phyloP scores from a whole-genome alignment of 2,888 invertebrate species.

The Machimus atricapillus region DNA sequence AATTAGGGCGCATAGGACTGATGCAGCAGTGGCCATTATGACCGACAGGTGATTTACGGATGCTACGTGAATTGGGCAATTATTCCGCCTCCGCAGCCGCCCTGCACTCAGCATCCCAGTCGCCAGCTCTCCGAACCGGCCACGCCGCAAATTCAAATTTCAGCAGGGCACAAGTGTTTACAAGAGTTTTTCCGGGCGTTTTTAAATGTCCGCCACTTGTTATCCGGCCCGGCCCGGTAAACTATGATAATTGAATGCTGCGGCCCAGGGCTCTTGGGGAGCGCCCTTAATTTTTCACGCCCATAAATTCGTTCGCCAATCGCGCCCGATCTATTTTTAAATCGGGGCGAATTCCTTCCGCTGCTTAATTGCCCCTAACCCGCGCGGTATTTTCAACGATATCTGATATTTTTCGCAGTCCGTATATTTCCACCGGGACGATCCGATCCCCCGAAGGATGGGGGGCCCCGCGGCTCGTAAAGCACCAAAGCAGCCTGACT shows the following conservation, averaged over 20 bases:
- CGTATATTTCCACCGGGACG: not conserved
- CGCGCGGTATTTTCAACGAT: conserved; percentile 3
- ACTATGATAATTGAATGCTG: conserved; percentile 11
- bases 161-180: conserved; percentile 20
- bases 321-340: not conserved
- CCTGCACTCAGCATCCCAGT: not conserved
- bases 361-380: conserved; percentile 16
- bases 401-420: not conserved
- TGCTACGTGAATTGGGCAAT: conserved; percentile 46
- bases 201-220: not conserved
- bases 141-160: conserved; percentile 15
- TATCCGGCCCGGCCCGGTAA: not conserved
- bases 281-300: not conserved
- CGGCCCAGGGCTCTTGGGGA: not conserved
- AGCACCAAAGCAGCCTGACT: not conserved
- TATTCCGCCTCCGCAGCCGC: conserved; percentile 18
- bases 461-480: not conserved
- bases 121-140: not conserved
- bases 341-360: not conserved
- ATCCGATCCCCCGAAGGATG: not conserved
- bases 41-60: conserved; percentile 47
- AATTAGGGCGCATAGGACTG: conserved; percentile 33
- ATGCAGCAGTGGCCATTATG: conserved; percentile 42
- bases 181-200: conserved; percentile 1
- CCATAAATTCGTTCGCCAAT: not conserved